Percentiles rank a stretch among this genome's conserved stretches.
These are phyloP conservation scores for Heliconius himera DNA, from an alignment of 1,140 invertebrate genomes.

Conservation along the genomic window DNA sequence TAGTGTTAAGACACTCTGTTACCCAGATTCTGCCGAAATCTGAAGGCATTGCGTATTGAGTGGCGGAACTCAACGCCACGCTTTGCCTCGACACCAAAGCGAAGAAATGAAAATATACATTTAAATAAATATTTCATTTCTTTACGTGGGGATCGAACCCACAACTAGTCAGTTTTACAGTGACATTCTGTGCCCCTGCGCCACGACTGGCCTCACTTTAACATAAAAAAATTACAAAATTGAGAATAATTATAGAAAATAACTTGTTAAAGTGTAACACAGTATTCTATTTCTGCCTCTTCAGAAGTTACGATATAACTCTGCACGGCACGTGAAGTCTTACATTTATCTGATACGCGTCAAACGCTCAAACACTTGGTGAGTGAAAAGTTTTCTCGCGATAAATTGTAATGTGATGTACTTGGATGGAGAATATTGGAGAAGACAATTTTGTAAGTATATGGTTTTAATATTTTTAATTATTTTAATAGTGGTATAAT, in stretches of 20 bases:
- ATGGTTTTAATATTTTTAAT: background rate
- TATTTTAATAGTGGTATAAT: too few species aligned
- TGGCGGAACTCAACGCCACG: too few species aligned
- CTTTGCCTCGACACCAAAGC: too few species aligned
- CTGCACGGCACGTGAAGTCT: slow-evolving; percentile 27
- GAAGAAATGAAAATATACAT: too few species aligned
- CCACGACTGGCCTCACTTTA: too few species aligned
- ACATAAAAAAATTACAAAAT: background rate
- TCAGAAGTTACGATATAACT: slow-evolving; percentile 35
- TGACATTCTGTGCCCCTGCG: too few species aligned
- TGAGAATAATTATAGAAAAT: background rate
- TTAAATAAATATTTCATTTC: too few species aligned
- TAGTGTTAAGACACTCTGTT: too few species aligned
- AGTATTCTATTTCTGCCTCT: slow-evolving; percentile 32
- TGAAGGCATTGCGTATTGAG: too few species aligned
- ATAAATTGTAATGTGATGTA: slow-evolving; percentile 38
- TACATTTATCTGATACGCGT: slow-evolving; percentile 43
- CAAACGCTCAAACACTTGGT: slow-evolving; percentile 43
- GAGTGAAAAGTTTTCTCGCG: slow-evolving; percentile 39
- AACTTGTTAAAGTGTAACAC: slow-evolving; percentile 3
- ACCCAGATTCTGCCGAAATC: too few species aligned
- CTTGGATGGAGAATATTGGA: slow-evolving; percentile 27
- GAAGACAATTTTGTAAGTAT: slow-evolving; percentile 19
- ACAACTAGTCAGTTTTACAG: too few species aligned
- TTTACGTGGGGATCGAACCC: too few species aligned